phyloP scores from a whole-genome alignment of 1,140 invertebrate species.

The Phthorimaea operculella region DNA sequence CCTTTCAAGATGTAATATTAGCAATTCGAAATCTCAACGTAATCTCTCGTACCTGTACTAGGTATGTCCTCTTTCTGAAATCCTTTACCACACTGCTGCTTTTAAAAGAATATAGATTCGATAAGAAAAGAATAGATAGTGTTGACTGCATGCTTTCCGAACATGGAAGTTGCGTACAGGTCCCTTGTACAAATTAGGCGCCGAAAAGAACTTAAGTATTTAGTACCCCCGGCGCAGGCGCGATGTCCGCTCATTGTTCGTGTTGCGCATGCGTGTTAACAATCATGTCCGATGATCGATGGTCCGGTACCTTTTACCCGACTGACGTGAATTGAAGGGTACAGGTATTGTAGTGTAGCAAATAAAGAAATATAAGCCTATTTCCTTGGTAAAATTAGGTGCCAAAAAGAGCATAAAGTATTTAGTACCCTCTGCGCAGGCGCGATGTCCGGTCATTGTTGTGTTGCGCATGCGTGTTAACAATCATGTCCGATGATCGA shows the following conservation, averaged over 20 bases:
- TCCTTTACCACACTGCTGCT: too few species aligned
- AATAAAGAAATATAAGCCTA: too few species aligned
- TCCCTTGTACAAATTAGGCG: neutral
- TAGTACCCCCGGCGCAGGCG: neutral
- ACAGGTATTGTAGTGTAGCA: too few species aligned
- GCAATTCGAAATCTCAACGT: too few species aligned
- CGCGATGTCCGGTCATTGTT: conserved; percentile 22
- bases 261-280: conserved; percentile 11
- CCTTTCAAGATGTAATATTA: too few species aligned
- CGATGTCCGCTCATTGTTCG: conserved; percentile 22
- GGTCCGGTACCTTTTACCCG: too few species aligned
- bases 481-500: neutral
- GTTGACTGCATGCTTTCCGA: too few species aligned
- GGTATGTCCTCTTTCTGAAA: too few species aligned
- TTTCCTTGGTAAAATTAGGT: neutral
- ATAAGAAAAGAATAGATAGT: too few species aligned
- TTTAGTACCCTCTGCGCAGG: conserved; percentile 1
- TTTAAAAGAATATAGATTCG: too few species aligned
- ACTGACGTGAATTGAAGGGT: too few species aligned
- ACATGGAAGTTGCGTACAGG: neutral
- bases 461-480: conserved; percentile 11
- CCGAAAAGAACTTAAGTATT: neutral
- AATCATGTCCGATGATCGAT: neutral
- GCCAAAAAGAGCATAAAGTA: neutral
- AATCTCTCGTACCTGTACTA: too few species aligned